Evolutionary conservation across 1,140 invertebrate species (phyloP).

Genomic region (Heliothis subflexa): DNA sequence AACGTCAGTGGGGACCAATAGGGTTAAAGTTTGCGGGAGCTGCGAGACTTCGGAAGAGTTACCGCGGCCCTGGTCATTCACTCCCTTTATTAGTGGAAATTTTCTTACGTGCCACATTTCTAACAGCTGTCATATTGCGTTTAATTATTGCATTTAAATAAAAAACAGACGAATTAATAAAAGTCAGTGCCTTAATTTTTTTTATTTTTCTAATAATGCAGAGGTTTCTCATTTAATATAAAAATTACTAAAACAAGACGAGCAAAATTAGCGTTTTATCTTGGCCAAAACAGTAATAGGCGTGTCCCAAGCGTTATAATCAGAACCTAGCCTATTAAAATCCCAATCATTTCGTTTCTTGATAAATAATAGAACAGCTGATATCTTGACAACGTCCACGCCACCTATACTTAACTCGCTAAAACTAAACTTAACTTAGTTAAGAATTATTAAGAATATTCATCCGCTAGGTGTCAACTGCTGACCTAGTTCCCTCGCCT

Average conservation of each 20-base stretch:
- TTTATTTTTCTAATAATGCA: too few species aligned
- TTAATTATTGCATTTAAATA: constrained; percentile 9
- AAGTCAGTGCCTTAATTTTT: too few species aligned
- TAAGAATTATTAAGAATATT: constrained; percentile 67
- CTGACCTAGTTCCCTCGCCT: constrained; percentile 80
- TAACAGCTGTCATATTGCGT: constrained; percentile 7
- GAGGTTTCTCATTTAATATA: too few species aligned
- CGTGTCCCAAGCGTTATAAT: too few species aligned
- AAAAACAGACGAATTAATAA: too few species aligned
- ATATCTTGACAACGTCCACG: constrained; percentile 49
- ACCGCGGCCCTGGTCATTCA: too few species aligned
- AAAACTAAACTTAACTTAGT: constrained; percentile 56
- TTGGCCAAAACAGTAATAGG: too few species aligned
- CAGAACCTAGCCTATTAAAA: background rate
- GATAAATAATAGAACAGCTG: background rate
- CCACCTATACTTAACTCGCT: constrained; percentile 64
- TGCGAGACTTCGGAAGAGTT: too few species aligned
- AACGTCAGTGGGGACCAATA: too few species aligned
- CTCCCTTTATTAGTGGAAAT: background rate
- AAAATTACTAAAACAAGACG: too few species aligned
- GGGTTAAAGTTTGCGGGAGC: too few species aligned
- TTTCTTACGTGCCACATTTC: background rate
- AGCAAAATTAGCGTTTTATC: too few species aligned
- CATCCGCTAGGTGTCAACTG: constrained; percentile 65
- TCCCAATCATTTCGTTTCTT: background rate